Conservation (phyloP, 2,888 invertebrate genomes). For the Meteorus colon region DNA sequence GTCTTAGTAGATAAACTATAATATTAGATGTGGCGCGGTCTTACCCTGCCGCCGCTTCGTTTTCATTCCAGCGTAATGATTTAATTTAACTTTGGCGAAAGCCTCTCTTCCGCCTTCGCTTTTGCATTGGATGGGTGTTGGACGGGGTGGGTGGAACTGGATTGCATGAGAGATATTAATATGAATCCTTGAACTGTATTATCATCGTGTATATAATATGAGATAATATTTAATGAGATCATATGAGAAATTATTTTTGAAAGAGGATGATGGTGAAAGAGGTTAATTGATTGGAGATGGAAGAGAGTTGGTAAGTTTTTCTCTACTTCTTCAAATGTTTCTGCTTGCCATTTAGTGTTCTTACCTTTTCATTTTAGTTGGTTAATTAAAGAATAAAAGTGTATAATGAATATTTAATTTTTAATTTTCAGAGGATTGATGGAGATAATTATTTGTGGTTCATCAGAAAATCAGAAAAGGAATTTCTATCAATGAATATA, state of each 20-base stretch:
- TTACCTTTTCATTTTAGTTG: too few relatives aligned
- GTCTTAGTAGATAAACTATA: conserved; percentile 73
- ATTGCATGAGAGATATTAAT: conserved; percentile 39
- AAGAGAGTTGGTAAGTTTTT: too few relatives aligned
- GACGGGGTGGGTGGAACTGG: background rate
- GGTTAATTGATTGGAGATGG: background rate
- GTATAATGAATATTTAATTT: too few relatives aligned
- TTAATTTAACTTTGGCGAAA: conserved; percentile 73
- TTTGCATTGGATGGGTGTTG: conserved; percentile 47
- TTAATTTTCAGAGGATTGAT: too few relatives aligned
- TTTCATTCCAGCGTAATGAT: conserved; percentile 67
- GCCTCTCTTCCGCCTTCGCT: conserved; percentile 68
- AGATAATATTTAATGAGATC: conserved; percentile 8
- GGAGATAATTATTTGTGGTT: too few relatives aligned
- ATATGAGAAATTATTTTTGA: background rate
- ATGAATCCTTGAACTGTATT: conserved; percentile 21
- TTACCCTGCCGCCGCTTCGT: background rate
- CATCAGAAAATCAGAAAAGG: too few relatives aligned
- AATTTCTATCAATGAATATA: too few relatives aligned
- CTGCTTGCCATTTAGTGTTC: too few relatives aligned
- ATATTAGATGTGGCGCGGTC: conserved; percentile 52
- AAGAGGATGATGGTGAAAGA: background rate
- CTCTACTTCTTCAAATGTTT: too few relatives aligned
- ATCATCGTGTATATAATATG: conserved; percentile 22
- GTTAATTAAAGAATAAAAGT: too few relatives aligned